These are phyloP conservation scores for Cherax quadricarinatus DNA, from an alignment of 1,140 invertebrate genomes.

Conservation along the genomic window DNA sequence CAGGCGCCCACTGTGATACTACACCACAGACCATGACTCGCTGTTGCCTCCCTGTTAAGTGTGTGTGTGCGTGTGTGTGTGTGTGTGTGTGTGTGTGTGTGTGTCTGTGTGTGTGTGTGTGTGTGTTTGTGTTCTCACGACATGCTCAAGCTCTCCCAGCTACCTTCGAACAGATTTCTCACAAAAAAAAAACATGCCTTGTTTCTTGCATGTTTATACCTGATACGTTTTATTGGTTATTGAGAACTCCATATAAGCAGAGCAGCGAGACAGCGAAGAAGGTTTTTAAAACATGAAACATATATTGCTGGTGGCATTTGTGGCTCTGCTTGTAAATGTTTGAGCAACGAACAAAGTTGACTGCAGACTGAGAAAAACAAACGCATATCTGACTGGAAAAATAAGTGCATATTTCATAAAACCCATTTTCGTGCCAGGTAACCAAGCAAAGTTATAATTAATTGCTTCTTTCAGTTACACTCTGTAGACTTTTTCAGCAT, in stretches of 20 bases:
- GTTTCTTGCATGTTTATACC: neutral
- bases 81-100: no score
- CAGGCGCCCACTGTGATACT: no score
- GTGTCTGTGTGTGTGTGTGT: no score
- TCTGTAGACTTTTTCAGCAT: neutral
- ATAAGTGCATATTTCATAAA: neutral
- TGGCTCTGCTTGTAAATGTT: neutral
- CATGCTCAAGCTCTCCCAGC: no score
- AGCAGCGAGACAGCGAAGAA: neutral
- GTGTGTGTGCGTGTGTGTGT: no score
- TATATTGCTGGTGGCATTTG: neutral
- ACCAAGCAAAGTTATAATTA: neutral
- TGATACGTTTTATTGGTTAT: neutral
- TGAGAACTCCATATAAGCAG: neutral
- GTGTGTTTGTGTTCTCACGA: no score
- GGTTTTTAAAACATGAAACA: neutral
- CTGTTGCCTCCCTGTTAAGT: no score
- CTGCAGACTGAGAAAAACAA: no score
- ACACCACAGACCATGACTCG: no score
- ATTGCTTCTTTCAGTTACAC: neutral
- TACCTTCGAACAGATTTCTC: no score
- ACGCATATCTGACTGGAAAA: neutral
- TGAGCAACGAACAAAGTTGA: neutral
- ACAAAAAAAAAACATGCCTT: no score
- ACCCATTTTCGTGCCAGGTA: neutral